A percentile compares a stretch with the other conserved stretches of the same genome.
phyloP scores from a whole-genome alignment of 2,888 invertebrate species.

The Meteorus colon region DNA sequence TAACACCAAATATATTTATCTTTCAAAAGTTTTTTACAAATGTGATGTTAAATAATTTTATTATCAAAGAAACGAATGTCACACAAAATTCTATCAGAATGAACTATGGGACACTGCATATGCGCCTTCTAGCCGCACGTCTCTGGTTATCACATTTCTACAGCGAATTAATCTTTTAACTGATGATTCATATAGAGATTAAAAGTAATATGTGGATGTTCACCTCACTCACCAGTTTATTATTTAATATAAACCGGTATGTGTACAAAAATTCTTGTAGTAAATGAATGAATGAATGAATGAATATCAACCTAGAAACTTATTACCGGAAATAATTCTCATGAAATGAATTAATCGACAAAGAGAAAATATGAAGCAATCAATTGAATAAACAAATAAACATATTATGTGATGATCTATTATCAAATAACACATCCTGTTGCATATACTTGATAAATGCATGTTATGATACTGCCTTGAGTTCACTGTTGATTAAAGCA shows the following conservation, averaged over 20 bases:
- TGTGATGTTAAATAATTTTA: not conserved
- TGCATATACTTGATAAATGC: not conserved
- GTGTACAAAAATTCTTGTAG: not conserved
- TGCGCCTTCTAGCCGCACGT: not conserved
- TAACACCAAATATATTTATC: not conserved
- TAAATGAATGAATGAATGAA: not conserved
- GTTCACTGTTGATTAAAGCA: not conserved
- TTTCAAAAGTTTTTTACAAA: not conserved
- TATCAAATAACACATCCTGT: constrained; percentile 3
- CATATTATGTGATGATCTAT: not conserved
- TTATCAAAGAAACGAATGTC: not conserved
- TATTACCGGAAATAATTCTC: not conserved
- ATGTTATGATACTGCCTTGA: not conserved
- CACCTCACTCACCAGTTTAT: constrained; percentile 44
- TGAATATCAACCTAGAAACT: not conserved
- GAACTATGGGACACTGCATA: constrained; percentile 3
- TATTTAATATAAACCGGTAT: not conserved
- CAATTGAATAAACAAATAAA: not conserved
- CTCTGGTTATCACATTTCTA: constrained; percentile 27
- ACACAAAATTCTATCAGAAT: not conserved
- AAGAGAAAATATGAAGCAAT: not conserved
- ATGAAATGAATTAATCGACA: not conserved
- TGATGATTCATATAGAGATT: constrained; percentile 57
- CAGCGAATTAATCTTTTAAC: constrained; percentile 51
- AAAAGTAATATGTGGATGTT: constrained; percentile 33